phyloP scores from a whole-genome alignment of 2,797 vertebrate species.

The Crypturellus tataupa region DNA sequence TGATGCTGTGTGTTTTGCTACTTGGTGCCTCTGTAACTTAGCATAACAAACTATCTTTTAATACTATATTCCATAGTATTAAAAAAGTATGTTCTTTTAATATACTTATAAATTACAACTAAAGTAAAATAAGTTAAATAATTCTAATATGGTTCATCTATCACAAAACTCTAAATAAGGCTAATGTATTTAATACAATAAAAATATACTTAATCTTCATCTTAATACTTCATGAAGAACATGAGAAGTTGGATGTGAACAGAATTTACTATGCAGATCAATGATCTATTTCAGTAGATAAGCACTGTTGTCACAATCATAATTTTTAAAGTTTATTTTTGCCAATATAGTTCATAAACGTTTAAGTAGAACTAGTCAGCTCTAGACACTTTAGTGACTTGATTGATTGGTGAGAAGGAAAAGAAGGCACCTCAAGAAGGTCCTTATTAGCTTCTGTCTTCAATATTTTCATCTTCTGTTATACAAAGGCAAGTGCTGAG shows the following conservation, averaged over 20 bases:
- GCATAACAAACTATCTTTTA: background rate
- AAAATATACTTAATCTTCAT: background rate
- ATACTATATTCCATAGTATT: too few species aligned
- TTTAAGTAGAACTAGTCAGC: background rate
- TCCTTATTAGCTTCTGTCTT: background rate
- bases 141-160: background rate
- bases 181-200: background rate
- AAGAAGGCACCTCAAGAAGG: background rate
- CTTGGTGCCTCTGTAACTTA: fast-evolving
- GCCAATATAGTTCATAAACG: background rate
- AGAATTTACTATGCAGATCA: background rate
- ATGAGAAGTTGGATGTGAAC: background rate
- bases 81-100: background rate
- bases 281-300: background rate
- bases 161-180: background rate
- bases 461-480: background rate
- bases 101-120: background rate
- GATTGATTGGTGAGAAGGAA: background rate
- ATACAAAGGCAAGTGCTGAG: background rate
- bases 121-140: background rate
- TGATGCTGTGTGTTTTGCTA: background rate
- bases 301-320: background rate
- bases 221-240: background rate
- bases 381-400: background rate
- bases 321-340: background rate